Evolutionary conservation across 2,113 vertebrate genomes (phyloP).

Genomic region (Ceyx melanurus): DNA sequence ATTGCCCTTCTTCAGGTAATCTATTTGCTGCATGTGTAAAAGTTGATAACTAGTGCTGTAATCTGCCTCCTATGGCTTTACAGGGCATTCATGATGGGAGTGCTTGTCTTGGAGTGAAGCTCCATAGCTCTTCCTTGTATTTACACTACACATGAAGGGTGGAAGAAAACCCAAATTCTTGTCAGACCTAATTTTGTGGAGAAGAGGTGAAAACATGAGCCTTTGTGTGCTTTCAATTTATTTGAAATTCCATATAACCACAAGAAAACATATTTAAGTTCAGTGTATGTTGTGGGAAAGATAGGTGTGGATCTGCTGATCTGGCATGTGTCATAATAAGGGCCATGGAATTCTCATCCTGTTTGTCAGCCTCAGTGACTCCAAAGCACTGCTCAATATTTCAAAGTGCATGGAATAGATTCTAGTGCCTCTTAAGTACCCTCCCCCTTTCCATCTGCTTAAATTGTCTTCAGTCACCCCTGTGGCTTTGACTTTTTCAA

Average conservation of each 20-base stretch:
- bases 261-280: background rate
- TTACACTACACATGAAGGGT: background rate
- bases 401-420: too few species aligned
- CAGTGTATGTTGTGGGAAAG: background rate
- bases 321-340: background rate
- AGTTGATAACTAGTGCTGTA: background rate
- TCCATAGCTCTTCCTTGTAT: fast-evolving
- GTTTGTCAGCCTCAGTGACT: background rate
- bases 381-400: background rate
- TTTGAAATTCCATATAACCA: too few species aligned
- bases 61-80: background rate
- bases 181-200: background rate
- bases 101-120: background rate
- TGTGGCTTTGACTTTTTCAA: background rate
- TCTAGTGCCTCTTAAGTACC: background rate
- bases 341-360: background rate
- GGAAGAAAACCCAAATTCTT: background rate
- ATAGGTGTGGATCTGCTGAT: background rate
- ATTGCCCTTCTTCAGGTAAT: background rate
- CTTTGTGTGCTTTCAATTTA: background rate
- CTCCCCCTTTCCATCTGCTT: fast-evolving
- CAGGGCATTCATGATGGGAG: background rate
- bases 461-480: fast-evolving
- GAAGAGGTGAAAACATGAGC: background rate
- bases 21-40: fast-evolving